Evolutionary conservation across 1,140 invertebrate species (phyloP).

Genomic region (Helicorthomorpha holstii): DNA sequence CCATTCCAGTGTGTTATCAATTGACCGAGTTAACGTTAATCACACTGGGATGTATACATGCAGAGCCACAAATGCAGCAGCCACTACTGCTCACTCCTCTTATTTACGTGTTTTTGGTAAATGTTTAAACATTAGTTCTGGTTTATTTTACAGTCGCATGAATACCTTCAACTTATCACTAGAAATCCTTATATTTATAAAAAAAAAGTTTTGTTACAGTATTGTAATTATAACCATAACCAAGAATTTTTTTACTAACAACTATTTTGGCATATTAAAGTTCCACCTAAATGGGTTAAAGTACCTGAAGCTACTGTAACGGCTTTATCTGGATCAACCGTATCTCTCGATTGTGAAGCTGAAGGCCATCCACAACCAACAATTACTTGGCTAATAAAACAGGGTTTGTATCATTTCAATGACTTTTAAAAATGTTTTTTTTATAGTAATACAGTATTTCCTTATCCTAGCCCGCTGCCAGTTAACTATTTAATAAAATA

Average conservation of each 20-base stretch:
- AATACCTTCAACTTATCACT: no score
- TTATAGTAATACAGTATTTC: background rate
- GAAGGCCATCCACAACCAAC: constrained; percentile 85
- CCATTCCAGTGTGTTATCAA: background rate
- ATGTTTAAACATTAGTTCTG: no score
- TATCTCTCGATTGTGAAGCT: constrained; percentile 88
- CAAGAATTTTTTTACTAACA: no score
- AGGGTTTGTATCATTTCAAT: constrained; percentile 42
- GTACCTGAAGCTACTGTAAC: constrained; percentile 75
- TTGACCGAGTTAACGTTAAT: background rate
- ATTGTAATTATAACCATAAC: no score
- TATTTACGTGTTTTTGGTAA: no score
- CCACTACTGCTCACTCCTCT: no score
- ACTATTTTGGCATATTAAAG: constrained; percentile 43
- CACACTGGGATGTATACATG: background rate
- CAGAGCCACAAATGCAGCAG: background rate
- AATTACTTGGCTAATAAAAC: constrained; percentile 88
- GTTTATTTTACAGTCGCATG: no score
- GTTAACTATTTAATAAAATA: no score
- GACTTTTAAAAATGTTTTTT: constrained; percentile 58
- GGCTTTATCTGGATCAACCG: constrained; percentile 54
- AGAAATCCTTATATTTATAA: no score
- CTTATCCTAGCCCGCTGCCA: no score
- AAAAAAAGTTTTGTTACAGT: no score
- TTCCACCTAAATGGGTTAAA: constrained; percentile 89